Evolutionary conservation across 37 sponge, comb jelly and placozoan species (phyloP).

Genomic region (Tethya wilhelma): DNA sequence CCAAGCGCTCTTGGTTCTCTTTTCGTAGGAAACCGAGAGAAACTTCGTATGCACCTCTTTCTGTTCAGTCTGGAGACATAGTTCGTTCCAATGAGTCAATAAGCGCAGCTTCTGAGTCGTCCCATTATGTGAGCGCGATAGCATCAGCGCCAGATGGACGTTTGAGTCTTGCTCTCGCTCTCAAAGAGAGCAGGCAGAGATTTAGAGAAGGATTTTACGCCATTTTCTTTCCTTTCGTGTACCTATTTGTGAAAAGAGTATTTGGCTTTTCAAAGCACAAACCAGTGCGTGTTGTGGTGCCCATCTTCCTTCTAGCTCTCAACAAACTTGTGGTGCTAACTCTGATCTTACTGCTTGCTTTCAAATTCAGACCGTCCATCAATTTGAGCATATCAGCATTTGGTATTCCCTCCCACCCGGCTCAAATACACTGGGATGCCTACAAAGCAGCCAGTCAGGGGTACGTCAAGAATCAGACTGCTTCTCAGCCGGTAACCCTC

Average conservation of each 20-base stretch:
- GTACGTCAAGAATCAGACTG: background rate
- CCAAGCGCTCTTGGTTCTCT: too few relatives aligned
- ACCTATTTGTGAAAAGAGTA: background rate
- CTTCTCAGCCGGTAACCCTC: background rate
- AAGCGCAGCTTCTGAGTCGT: background rate
- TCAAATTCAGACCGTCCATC: constrained; percentile 22
- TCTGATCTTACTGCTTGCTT: background rate
- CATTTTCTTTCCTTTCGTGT: constrained; percentile 3
- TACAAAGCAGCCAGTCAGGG: constrained; percentile 25
- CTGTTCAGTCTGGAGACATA: constrained; percentile 55
- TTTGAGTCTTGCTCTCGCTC: background rate
- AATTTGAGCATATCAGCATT: constrained; percentile 53
- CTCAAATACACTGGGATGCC: constrained; percentile 64
- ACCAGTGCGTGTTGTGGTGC: background rate
- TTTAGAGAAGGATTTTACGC: background rate
- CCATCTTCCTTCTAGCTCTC: background rate
- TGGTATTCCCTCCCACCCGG: constrained; percentile 54
- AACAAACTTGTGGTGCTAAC: background rate
- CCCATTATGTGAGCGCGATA: background rate
- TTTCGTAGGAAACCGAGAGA: too few relatives aligned
- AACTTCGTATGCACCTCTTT: background rate
- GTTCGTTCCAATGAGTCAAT: background rate
- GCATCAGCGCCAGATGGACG: background rate
- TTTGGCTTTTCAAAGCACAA: constrained; percentile 6
- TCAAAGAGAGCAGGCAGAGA: background rate